phyloP scores from a whole-genome alignment of 2,888 invertebrate genomes.

The Metellina segmentata region DNA sequence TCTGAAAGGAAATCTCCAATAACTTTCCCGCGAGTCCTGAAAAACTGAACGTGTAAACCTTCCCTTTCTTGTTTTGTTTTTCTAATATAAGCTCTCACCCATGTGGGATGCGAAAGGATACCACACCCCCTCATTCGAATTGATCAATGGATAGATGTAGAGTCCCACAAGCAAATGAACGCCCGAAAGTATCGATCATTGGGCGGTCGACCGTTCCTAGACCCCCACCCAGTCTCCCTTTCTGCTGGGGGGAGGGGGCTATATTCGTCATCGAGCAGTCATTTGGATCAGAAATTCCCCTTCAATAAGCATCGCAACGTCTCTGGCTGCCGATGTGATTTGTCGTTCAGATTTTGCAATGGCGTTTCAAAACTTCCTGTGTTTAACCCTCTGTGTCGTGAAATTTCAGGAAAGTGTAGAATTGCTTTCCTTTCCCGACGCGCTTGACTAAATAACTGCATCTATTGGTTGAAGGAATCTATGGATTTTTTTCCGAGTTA shows the following conservation, averaged over 20 bases:
- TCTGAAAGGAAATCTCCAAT: too few relatives aligned
- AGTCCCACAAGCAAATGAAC: conserved; percentile 45
- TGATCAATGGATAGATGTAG: conserved; percentile 38
- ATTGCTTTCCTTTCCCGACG: too few relatives aligned
- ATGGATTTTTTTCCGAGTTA: too few relatives aligned
- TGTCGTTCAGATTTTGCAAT: conserved; percentile 9
- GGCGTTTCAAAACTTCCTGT: too few relatives aligned
- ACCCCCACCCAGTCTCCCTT: conserved; percentile 10
- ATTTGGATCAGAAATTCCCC: neutral
- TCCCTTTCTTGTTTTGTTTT: conserved; percentile 15
- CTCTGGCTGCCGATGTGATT: neutral
- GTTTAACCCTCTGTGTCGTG: too few relatives aligned
- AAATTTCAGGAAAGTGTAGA: too few relatives aligned
- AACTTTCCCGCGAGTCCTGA: too few relatives aligned
- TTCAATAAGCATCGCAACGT: conserved; percentile 1
- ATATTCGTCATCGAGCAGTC: neutral
- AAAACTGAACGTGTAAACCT: neutral
- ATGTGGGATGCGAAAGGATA: neutral
- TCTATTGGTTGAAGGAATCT: too few relatives aligned
- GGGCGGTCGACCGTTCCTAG: neutral
- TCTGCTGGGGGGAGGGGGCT: neutral
- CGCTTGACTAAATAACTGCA: too few relatives aligned
- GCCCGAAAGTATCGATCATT: conserved; percentile 49
- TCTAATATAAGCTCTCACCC: neutral
- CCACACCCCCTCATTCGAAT: conserved; percentile 2